Conservation (phyloP, 2,113 vertebrate genomes). For the Pseudopodoces humilis region DNA sequence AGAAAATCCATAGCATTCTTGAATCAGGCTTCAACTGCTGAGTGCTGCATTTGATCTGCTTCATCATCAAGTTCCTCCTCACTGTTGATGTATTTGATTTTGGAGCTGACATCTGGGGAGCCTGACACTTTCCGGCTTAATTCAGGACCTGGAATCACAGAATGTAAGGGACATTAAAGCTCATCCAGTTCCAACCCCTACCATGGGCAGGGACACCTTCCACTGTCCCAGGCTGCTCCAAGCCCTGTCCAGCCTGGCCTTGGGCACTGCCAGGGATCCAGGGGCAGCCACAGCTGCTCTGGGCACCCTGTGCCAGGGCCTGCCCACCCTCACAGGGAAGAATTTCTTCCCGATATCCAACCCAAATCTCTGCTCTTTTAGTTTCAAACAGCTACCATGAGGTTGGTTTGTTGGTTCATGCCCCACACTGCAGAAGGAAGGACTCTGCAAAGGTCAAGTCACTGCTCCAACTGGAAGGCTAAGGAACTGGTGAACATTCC, state of each 20-base stretch:
- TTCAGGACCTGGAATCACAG: neutral
- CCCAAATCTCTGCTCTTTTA: neutral
- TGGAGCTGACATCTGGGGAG: neutral
- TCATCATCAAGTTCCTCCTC: neutral
- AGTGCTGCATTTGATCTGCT: neutral
- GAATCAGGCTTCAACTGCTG: neutral
- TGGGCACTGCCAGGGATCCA: neutral
- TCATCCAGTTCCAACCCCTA: fast-evolving
- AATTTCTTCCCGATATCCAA: neutral
- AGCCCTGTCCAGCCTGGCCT: neutral
- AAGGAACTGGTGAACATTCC: neutral
- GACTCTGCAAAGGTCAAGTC: neutral
- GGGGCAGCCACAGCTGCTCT: neutral
- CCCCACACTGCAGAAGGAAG: neutral
- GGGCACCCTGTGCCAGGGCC: neutral
- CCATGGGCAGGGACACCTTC: neutral
- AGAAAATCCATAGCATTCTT: neutral
- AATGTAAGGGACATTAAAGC: neutral
- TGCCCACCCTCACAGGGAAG: fast-evolving
- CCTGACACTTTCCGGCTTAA: neutral
- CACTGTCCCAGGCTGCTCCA: neutral
- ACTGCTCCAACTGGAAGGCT: neutral
- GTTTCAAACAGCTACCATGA: neutral
- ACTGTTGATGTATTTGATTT: neutral
- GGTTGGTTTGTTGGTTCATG: neutral